Percentiles rank a stretch among this genome's conserved stretches.
These are phyloP conservation scores for Antechinus stuartii DNA, from an alignment of 2,113 vertebrate species.

Conservation along the genomic window DNA sequence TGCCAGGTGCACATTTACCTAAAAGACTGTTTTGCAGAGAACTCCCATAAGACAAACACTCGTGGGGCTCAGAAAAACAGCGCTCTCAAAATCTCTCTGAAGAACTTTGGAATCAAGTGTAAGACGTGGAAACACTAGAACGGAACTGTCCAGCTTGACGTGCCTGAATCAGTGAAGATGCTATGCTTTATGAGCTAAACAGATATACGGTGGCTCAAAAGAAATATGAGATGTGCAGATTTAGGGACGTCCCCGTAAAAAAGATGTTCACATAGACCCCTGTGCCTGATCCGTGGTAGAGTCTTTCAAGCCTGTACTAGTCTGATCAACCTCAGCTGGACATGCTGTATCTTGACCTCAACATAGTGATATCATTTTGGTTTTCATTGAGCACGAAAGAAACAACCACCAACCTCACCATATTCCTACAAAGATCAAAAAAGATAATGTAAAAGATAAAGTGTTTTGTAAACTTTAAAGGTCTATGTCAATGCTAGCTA, in stretches of 20 bases:
- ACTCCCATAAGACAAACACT: neutral
- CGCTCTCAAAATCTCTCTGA: neutral
- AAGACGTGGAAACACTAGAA: too few species aligned
- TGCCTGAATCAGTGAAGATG: too few species aligned
- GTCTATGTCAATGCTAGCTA: neutral
- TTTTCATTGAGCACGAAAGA: neutral
- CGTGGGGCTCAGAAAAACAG: neutral
- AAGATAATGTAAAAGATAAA: neutral
- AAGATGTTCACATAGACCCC: neutral
- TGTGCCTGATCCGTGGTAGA: neutral
- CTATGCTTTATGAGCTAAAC: neutral
- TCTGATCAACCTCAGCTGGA: neutral
- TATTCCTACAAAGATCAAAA: neutral
- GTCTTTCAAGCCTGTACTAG: neutral
- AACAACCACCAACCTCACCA: neutral
- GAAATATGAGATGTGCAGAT: neutral
- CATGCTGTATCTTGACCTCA: neutral
- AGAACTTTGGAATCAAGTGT: neutral
- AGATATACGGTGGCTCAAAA: neutral
- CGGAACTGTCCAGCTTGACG: too few species aligned
- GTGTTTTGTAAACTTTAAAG: neutral
- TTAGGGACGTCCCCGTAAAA: neutral
- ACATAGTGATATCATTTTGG: neutral
- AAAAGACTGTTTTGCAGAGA: neutral
- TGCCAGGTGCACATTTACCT: neutral